Evolutionary conservation across 1,140 invertebrate genomes (phyloP).

Genomic region (Araneus ventricosus): DNA sequence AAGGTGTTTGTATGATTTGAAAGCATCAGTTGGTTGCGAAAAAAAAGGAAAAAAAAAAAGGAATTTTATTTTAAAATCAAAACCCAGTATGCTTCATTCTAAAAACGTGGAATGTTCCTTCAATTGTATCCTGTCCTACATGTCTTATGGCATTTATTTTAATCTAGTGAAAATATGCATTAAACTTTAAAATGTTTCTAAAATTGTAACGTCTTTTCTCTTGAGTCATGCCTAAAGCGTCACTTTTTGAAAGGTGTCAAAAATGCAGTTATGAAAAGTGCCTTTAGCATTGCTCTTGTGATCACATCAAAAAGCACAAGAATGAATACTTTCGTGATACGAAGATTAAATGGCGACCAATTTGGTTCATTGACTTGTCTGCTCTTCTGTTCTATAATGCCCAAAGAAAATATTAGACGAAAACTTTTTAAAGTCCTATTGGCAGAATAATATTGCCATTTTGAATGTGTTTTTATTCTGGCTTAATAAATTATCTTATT

Average conservation of each 20-base stretch:
- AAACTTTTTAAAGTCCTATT: not conserved
- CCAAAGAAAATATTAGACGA: not conserved
- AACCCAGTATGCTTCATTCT: no score
- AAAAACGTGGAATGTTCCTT: no score
- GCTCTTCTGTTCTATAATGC: not conserved
- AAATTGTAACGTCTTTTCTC: not conserved
- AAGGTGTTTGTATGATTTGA: no score
- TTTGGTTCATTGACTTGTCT: not conserved
- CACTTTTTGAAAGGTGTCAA: not conserved
- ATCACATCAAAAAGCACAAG: not conserved
- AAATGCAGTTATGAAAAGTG: not conserved
- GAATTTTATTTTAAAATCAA: no score
- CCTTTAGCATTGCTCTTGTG: not conserved
- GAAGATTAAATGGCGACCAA: conserved; percentile 41
- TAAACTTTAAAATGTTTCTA: not conserved
- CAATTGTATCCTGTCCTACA: no score
- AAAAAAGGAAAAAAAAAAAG: no score
- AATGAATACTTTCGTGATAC: conserved; percentile 28
- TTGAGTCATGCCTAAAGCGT: not conserved
- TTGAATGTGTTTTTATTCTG: not conserved
- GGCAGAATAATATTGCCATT: not conserved
- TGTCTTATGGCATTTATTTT: no score
- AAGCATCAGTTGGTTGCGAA: no score
- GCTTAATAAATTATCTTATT: not conserved
- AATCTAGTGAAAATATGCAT: no score